Evolutionary conservation across 1,140 invertebrate species (phyloP), one percentile per base, ranked within the genome.

Genomic region (Meloidogyne floridensis): DNA sequence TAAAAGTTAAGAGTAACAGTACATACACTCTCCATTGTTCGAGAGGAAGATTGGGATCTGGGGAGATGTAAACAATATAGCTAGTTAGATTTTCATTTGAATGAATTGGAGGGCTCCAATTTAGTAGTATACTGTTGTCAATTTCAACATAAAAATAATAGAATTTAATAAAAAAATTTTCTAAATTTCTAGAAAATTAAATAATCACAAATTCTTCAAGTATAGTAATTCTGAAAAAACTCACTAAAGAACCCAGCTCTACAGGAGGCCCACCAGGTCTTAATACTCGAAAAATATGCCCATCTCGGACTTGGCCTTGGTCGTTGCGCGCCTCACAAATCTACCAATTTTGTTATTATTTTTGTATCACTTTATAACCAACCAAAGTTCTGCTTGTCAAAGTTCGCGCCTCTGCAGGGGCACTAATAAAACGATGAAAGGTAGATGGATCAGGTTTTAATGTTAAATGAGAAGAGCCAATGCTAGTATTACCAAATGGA

Each of bases 291-390:
- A 89, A 88, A 3, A 88, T 73, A 53, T 89, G 87, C 51, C 83
- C 77, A 72, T 84, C 87, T 15, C 87, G 82, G 0, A 87, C 87
- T 56, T 83, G 82, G 20, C 88, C 88, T 81, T 89, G 88, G 10
- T 81, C 82, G 80, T 89, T 89, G 54, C 89, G 81, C 13, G 89
- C 89, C 74, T 90, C 86, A 77, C 88, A 89, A 53, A 90, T 47
- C 47, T 47, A 47, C 32, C 4, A 47, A 47, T 47, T 47, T 47
- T 47, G 47, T 47, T 47, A 47, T 47, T 47, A 47, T 47, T 47
- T 47, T 47, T 47, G 4, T 47, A 47, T 47, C 47, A 47, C 4
- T 4, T 47, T 47, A 4, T 8, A 47, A 47, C 47, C 7, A 47
- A 47, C 59, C 13, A 89, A 77, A 18, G 77, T 72, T 81, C 88